These are phyloP conservation scores for Apostichopus leukothele DNA, from an alignment of 53 echinoderm and acorn worm genomes.

Conservation along the genomic window DNA sequence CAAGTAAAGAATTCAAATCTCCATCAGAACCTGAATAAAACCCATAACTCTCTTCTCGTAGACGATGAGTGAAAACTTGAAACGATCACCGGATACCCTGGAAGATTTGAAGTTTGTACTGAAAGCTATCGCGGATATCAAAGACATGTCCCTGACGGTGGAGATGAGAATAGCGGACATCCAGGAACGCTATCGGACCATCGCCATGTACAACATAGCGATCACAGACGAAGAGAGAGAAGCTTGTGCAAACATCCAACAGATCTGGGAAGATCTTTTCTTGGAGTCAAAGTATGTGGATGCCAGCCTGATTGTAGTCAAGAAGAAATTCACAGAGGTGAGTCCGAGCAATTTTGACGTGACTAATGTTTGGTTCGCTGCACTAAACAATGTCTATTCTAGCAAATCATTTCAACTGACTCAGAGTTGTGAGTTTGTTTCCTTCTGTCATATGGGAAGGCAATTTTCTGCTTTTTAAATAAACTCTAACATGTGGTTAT, in stretches of 20 bases:
- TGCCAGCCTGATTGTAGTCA: slow-evolving; percentile 94
- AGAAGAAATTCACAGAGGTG: slow-evolving; percentile 99
- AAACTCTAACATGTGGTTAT: too few species aligned
- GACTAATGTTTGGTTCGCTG: too few species aligned
- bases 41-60: slow-evolving; percentile 2
- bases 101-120: slow-evolving; percentile 98
- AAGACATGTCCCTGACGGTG: slow-evolving; percentile 91
- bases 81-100: slow-evolving; percentile 89
- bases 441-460: background rate
- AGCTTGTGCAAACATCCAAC: slow-evolving; percentile 69
- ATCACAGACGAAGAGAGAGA: slow-evolving; percentile 82
- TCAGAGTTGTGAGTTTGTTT: background rate
- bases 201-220: slow-evolving; percentile 83
- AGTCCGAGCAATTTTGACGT: background rate
- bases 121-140: slow-evolving; percentile 87
- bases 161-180: slow-evolving; percentile 97
- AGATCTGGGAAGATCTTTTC: slow-evolving; percentile 91
- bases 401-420: too few species aligned
- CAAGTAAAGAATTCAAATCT: background rate
- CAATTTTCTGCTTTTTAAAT: background rate
- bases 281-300: slow-evolving; percentile 97
- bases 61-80: slow-evolving; percentile 77
- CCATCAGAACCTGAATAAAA: background rate
- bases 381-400: too few species aligned
- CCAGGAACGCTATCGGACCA: slow-evolving; percentile 90